Evolutionary conservation across 1,140 invertebrate genomes (phyloP).

Genomic region (Ceratoteleas bidentatus): DNA sequence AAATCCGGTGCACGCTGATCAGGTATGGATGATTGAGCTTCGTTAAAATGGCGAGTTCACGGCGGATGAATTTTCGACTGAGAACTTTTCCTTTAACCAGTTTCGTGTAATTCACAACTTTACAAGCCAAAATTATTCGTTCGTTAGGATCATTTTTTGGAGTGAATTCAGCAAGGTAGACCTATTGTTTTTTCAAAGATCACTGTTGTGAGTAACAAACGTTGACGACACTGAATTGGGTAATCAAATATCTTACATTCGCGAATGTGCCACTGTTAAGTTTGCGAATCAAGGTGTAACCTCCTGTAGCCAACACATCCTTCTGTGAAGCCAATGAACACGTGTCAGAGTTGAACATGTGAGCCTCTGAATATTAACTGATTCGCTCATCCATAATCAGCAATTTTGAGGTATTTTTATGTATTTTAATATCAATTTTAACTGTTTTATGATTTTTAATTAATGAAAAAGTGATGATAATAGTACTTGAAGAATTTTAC

Average conservation of each 20-base stretch:
- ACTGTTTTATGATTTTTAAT: slow-evolving; percentile 4
- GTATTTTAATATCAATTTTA: slow-evolving; percentile 8
- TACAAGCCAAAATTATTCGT: slow-evolving; percentile 24
- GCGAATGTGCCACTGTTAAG: slow-evolving; percentile 44
- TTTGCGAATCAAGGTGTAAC: slow-evolving; percentile 47
- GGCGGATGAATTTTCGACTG: slow-evolving; percentile 85
- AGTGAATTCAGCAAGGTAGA: slow-evolving; percentile 33
- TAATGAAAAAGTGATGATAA: background rate
- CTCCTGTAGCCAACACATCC: slow-evolving; percentile 24
- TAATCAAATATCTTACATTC: slow-evolving; percentile 25
- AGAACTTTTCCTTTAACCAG: slow-evolving; percentile 39
- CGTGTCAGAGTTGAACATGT: slow-evolving; percentile 37
- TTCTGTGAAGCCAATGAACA: slow-evolving; percentile 16
- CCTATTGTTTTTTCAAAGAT: slow-evolving; percentile 9
- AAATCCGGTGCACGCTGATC: slow-evolving; percentile 85
- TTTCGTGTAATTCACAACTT: slow-evolving; percentile 27
- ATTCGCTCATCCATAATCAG: slow-evolving; percentile 6
- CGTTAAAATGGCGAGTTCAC: slow-evolving; percentile 87
- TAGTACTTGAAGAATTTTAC: background rate
- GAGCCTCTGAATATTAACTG: slow-evolving; percentile 12
- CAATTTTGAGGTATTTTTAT: background rate
- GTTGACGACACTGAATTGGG: too few relatives aligned
- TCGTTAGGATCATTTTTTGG: slow-evolving; percentile 9
- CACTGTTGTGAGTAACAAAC: background rate
- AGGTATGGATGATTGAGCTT: slow-evolving; percentile 88